Evolutionary conservation across 2,113 vertebrate species (phyloP).

Genomic region (Silurus meridionalis): DNA sequence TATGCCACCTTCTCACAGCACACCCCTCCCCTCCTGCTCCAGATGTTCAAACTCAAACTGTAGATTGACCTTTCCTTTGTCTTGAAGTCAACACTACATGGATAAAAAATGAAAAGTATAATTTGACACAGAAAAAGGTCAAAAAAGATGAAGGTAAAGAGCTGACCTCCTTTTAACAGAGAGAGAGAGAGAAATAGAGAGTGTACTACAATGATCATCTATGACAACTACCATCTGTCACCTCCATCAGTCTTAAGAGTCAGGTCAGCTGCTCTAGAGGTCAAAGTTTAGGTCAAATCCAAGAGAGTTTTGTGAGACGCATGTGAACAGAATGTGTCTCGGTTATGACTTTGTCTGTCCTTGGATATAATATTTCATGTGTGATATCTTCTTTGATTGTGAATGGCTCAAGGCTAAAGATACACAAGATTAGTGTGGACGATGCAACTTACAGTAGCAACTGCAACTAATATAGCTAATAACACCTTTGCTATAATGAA

Average conservation of each 20-base stretch:
- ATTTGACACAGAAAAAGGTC: not conserved
- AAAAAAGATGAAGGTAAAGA: not conserved
- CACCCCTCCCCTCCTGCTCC: not conserved
- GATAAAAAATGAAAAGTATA: not conserved
- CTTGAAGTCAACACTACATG: slow-evolving; percentile 8
- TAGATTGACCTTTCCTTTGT: slow-evolving; percentile 4
- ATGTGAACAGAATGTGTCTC: not conserved
- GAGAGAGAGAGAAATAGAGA: slow-evolving; percentile 1
- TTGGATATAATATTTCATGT: not conserved
- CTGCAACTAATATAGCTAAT: too few species aligned
- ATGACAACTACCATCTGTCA: not conserved
- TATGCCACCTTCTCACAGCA: not conserved
- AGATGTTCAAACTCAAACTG: not conserved
- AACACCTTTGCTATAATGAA: too few species aligned
- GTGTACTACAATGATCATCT: not conserved
- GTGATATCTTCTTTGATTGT: not conserved
- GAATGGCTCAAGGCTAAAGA: too few species aligned
- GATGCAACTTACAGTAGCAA: too few species aligned
- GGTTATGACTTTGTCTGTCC: slow-evolving; percentile 34
- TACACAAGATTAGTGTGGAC: too few species aligned
- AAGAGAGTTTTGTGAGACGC: not conserved
- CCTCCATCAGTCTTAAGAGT: not conserved
- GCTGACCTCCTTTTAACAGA: slow-evolving; percentile 7
- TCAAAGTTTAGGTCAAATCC: slow-evolving; percentile 13
- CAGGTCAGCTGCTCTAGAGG: not conserved